These are phyloP conservation scores for Danio kyathit DNA, from an alignment of 2,797 vertebrate species.

Conservation along the genomic window DNA sequence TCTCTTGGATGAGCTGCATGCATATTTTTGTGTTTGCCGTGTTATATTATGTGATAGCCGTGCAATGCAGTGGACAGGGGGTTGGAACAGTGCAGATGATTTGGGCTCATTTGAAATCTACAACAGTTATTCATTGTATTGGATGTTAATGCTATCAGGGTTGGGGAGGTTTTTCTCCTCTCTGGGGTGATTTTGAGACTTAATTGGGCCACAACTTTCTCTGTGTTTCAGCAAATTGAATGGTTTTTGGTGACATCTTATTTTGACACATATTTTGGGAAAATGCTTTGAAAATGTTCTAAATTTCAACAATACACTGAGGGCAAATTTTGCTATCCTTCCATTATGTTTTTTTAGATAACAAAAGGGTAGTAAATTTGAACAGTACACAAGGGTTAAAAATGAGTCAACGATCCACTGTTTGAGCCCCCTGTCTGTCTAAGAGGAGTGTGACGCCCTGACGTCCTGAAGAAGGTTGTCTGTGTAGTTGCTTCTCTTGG, in stretches of 20 bases:
- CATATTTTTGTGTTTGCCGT: constrained; percentile 45
- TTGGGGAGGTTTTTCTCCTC: no score
- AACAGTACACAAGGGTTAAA: no score
- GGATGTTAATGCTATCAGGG: not conserved
- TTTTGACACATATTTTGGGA: no score
- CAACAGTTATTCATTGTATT: not conserved
- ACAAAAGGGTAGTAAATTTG: no score
- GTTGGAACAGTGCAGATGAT: constrained; percentile 51
- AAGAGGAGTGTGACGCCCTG: constrained; percentile 54
- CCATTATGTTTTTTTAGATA: no score
- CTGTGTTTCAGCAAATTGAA: no score
- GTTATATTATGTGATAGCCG: constrained; percentile 26
- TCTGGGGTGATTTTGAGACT: no score
- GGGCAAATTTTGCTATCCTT: no score
- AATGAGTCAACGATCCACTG: constrained; percentile 39
- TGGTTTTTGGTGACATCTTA: no score
- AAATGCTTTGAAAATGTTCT: no score
- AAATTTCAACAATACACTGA: no score
- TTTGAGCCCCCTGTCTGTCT: constrained; percentile 46
- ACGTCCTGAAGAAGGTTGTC: constrained; percentile 56
- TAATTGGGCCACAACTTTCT: no score
- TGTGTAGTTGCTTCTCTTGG: constrained; percentile 66
- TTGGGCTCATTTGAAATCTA: not conserved
- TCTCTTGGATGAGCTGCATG: constrained; percentile 57
- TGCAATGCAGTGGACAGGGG: constrained; percentile 38